phyloP scores from a whole-genome alignment of 1,140 invertebrate genomes.

The Drosophila virilis region DNA sequence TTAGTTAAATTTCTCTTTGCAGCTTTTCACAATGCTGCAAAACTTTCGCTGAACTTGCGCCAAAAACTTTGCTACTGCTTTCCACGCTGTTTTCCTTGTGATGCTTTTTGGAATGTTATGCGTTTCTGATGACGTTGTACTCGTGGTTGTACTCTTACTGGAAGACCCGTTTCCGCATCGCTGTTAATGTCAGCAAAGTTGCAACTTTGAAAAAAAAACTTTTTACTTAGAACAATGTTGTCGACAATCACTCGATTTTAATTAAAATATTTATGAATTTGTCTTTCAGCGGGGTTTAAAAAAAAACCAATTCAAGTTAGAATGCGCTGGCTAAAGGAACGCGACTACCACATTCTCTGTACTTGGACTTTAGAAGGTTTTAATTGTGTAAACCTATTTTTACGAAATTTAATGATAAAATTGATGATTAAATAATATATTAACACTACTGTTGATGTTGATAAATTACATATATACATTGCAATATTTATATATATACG shows the following conservation, averaged over 20 bases:
- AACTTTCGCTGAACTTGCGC: slow-evolving; percentile 75
- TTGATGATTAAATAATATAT: too few species aligned
- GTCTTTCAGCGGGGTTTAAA: slow-evolving; percentile 31
- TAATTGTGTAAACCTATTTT: too few species aligned
- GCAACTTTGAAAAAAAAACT: slow-evolving; percentile 57
- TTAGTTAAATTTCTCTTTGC: slow-evolving; percentile 74
- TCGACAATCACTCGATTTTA: slow-evolving; percentile 70
- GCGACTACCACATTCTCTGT: slow-evolving; percentile 2
- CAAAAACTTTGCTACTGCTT: slow-evolving; percentile 65
- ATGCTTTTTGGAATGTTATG: slow-evolving; percentile 59
- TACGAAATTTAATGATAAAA: too few species aligned
- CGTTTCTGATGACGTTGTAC: slow-evolving; percentile 71
- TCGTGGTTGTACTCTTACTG: not conserved
- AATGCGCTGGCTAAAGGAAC: not conserved
- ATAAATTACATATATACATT: too few species aligned
- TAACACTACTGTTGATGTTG: too few species aligned
- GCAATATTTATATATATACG: too few species aligned
- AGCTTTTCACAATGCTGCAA: slow-evolving; percentile 47
- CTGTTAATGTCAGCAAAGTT: slow-evolving; percentile 50
- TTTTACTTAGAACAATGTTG: slow-evolving; percentile 69
- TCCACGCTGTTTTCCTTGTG: slow-evolving; percentile 21
- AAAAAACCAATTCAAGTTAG: not conserved
- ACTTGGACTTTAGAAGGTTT: too few species aligned
- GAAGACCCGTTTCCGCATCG: slow-evolving; percentile 56
- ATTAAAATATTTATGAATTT: slow-evolving; percentile 79